Evolutionary conservation across 2,888 invertebrate species (phyloP), one percentile per base, ranked within the genome.

Genomic region (Oxyscelio sp.): DNA sequence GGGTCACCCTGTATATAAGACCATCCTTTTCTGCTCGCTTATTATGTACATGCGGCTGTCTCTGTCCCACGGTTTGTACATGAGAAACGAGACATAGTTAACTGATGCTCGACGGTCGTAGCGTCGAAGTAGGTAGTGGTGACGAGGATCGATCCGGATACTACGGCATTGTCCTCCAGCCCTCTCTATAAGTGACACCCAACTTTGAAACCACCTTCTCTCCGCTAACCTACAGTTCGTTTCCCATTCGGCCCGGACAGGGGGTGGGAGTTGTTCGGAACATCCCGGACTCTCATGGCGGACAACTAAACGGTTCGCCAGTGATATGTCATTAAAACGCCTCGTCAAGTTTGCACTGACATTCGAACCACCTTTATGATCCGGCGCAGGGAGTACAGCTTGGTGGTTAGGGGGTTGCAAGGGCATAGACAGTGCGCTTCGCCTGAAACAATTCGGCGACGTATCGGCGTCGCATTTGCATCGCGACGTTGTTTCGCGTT

Each of bases 91-190:
- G 78, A 83, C 65, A 50, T 83, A 78, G 83, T 79, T 79, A 74
- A 68, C 78, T 78, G 78, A 77, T 78, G 73, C 78, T 73, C 71
- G 45, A 68, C 66, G 74, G 73, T 74, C 74, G 73, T 68, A 68
- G 78, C 78, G 73, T 74, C 74, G 73, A 79, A 68, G 78, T 83
- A 78, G 83, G 74, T 83, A 68, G 83, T 59, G 74, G 74, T 83
- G 83, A 80, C 85, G 87, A 87, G 86, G 86, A 92, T 92, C 92
- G 92, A 92, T 91, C 89, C 90, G 86, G 88, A 85, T 87, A 89
- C 87, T 88, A 87, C 87, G 89, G 89, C 91, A 89, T 91, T 91
- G 90, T 91, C 89, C 91, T 87, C 87, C 84, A 87, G 89, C 87
- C 87, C 89, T 90, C 89, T 78, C 70, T 80, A 84, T 80, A 73